These are phyloP conservation scores for Amphimallon solstitiale DNA, from an alignment of 2,888 invertebrate species.

Conservation along the genomic window DNA sequence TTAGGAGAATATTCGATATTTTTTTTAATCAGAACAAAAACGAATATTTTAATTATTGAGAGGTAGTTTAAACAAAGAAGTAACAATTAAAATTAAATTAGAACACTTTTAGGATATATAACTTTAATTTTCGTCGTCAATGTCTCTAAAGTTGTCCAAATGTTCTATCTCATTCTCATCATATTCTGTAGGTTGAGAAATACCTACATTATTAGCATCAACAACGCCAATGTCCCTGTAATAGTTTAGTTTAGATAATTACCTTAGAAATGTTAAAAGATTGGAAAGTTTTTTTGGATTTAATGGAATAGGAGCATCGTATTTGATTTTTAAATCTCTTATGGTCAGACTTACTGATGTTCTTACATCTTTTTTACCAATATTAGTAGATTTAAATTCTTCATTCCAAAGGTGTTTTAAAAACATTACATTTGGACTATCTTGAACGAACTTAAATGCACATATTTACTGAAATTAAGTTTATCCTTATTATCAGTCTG, in stretches of 20 bases:
- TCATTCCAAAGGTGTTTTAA: too few species aligned
- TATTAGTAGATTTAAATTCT: too few species aligned
- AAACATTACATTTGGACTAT: not conserved
- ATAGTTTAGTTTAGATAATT: not conserved
- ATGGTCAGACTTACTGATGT: too few species aligned
- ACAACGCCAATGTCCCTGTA: constrained; percentile 14
- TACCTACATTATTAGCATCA: constrained; percentile 5
- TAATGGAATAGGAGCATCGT: not conserved
- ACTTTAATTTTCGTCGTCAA: too few species aligned
- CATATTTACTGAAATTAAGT: constrained; percentile 17
- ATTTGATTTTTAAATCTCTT: not conserved
- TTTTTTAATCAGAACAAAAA: too few species aligned
- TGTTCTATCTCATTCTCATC: constrained; percentile 1
- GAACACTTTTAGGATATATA: not conserved
- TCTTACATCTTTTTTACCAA: too few species aligned
- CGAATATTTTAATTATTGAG: too few species aligned
- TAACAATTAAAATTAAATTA: not conserved
- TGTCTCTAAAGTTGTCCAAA: constrained; percentile 10
- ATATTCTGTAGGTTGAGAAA: not conserved
- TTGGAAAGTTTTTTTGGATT: constrained; percentile 12
- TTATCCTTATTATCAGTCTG: constrained; percentile 11
- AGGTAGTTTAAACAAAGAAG: too few species aligned
- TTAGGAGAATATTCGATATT: too few species aligned
- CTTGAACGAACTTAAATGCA: constrained; percentile 15
- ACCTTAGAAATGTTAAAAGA: not conserved